Evolutionary conservation across 37 sponge, comb jelly and placozoan species (phyloP).

Genomic region (Theonella swinhoei): DNA sequence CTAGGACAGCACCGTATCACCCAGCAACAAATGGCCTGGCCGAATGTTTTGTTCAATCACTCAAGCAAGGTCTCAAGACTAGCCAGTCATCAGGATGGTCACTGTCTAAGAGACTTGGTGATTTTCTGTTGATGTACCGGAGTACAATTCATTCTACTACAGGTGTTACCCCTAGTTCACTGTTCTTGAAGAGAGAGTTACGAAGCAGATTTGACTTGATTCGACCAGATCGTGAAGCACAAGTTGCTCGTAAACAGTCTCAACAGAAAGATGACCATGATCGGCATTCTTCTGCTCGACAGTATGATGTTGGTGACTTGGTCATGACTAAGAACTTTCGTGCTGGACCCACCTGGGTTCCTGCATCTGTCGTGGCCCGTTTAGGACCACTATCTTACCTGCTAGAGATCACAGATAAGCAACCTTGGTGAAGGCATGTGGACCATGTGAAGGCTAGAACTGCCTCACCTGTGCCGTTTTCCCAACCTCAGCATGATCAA

Average conservation of each 20-base stretch:
- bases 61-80: constrained; percentile 33
- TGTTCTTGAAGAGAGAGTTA: constrained; percentile 21
- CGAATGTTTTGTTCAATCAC: constrained; percentile 46
- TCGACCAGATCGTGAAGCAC: constrained; percentile 14
- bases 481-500: neutral
- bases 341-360: constrained; percentile 12
- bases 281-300: constrained; percentile 11
- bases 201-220: constrained; percentile 29
- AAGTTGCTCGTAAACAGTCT: constrained; percentile 9
- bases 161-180: constrained; percentile 25
- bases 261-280: constrained; percentile 41
- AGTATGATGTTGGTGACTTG: constrained; percentile 22
- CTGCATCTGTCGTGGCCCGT: constrained; percentile 4
- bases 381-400: constrained; percentile 20
- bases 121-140: constrained; percentile 43
- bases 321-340: constrained; percentile 30
- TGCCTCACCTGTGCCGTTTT: neutral
- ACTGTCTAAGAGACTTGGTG: constrained; percentile 2
- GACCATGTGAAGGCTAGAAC: constrained; percentile 14
- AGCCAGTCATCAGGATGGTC: neutral
- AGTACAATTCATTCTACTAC: constrained; percentile 44
- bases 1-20: constrained; percentile 51
- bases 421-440: constrained; percentile 12
- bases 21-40: constrained; percentile 45
- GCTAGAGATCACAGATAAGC: neutral